Conservation (phyloP, 2,113 vertebrate species). For the Pseudolaguvia tuberculata region DNA sequence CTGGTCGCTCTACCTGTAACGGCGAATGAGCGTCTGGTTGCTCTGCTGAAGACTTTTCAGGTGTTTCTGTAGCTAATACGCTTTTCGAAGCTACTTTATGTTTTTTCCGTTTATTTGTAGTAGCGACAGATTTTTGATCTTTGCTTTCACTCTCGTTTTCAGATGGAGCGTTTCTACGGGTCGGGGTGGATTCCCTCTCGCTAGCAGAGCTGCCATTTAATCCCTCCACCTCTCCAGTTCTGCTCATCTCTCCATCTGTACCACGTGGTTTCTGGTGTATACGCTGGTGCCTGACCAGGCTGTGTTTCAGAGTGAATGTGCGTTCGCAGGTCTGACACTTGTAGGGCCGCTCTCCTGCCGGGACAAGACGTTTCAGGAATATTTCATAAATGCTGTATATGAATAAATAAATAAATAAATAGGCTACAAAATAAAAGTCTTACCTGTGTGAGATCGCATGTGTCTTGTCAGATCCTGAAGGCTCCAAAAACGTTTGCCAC, state of each 20-base stretch:
- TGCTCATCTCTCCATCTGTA: conserved; percentile 1
- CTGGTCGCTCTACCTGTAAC: no score
- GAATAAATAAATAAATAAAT: neutral
- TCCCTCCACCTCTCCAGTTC: conserved; percentile 65
- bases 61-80: conserved; percentile 14
- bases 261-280: conserved; percentile 78
- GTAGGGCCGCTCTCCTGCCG: conserved; percentile 78
- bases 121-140: conserved; percentile 15
- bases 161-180: conserved; percentile 48
- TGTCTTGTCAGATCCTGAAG: conserved; percentile 96
- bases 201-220: conserved; percentile 59
- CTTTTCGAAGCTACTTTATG: neutral
- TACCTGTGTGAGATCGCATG: conserved; percentile 97
- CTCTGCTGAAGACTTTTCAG: conserved; percentile 37
- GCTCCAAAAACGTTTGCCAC: conserved; percentile 95
- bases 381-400: neutral
- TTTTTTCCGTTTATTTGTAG: neutral
- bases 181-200: conserved; percentile 52
- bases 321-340: conserved; percentile 84
- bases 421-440: neutral
- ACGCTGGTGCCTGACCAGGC: conserved; percentile 83
- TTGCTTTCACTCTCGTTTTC: conserved; percentile 65
- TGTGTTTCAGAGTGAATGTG: conserved; percentile 87
- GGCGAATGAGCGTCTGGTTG: no score
- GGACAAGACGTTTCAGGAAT: neutral